Evolutionary conservation across 92 coral and sea anemone genomes (phyloP).

Genomic region (Pocillopora grandis): DNA sequence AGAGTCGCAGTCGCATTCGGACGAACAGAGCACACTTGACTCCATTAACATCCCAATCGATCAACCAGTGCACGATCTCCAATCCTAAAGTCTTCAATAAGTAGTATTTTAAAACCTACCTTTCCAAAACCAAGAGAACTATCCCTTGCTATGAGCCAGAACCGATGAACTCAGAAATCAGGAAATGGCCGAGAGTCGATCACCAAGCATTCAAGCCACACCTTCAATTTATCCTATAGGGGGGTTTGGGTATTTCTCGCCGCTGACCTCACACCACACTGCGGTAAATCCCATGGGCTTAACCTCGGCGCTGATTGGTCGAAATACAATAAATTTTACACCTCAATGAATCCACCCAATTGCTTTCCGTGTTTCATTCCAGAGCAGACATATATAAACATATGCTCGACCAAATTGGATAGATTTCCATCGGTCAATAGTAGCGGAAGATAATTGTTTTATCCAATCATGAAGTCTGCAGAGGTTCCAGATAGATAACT

Average conservation of each 20-base stretch:
- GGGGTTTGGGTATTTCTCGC: slow-evolving; percentile 79
- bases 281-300: slow-evolving; percentile 53
- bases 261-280: slow-evolving; percentile 72
- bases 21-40: slow-evolving; percentile 7
- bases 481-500: background rate
- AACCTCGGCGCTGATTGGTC: slow-evolving; percentile 66
- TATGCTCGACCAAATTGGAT: background rate
- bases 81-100: slow-evolving; percentile 23
- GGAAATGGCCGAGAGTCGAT: slow-evolving; percentile 93
- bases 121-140: slow-evolving; percentile 62
- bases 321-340: slow-evolving; percentile 57
- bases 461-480: background rate
- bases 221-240: slow-evolving; percentile 98
- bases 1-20: slow-evolving; percentile 35
- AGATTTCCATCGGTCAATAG: slow-evolving; percentile 6
- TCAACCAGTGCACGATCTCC: slow-evolving; percentile 10
- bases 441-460: background rate
- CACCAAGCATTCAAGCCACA: slow-evolving; percentile 86
- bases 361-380: slow-evolving; percentile 56
- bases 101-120: slow-evolving; percentile 48
- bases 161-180: slow-evolving; percentile 70
- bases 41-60: background rate
- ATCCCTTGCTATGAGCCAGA: slow-evolving; percentile 70
- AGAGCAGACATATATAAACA: slow-evolving; percentile 24
- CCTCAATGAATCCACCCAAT: slow-evolving; percentile 69